Percentiles rank a stretch among this genome's conserved stretches.
Conservation (phyloP, 2,797 vertebrate genomes). For the Diplodus sargus region DNA sequence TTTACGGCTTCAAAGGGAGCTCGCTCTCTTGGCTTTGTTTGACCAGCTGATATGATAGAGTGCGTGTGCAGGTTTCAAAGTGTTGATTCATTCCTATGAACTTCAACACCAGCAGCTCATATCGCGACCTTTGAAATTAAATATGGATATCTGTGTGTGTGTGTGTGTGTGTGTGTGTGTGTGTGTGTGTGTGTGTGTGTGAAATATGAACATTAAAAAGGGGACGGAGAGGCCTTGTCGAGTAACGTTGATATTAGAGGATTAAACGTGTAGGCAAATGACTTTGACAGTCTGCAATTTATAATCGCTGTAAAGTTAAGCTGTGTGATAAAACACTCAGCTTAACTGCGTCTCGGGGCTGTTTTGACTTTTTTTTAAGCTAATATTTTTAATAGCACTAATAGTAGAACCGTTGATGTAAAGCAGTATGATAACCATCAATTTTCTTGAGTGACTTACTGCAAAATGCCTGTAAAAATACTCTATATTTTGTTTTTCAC, state of each 20-base stretch:
- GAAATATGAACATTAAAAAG: conserved; percentile 20
- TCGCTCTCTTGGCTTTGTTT: conserved; percentile 13
- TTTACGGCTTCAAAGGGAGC: conserved; percentile 19
- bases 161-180: conserved; percentile 16
- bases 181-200: conserved; percentile 14
- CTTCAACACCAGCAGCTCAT: conserved; percentile 14
- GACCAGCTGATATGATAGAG: conserved; percentile 37
- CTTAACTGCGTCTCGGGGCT: not conserved
- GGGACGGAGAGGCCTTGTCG: not conserved
- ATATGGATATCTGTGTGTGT: conserved; percentile 26
- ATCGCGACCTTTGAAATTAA: conserved; percentile 67
- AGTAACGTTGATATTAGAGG: not conserved
- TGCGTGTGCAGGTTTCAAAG: conserved; percentile 13
- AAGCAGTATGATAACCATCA: too few relatives aligned
- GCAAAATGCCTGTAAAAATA: too few relatives aligned
- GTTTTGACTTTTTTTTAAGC: not conserved
- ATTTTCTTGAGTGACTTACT: too few relatives aligned
- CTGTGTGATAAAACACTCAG: not conserved
- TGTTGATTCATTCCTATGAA: conserved; percentile 23
- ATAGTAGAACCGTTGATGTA: too few relatives aligned
- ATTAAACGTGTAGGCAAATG: not conserved
- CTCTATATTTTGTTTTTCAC: too few relatives aligned
- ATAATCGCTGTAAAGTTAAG: not conserved
- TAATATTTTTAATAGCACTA: too few relatives aligned
- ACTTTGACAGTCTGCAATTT: not conserved